Evolutionary conservation across 2,888 invertebrate species (phyloP), one percentile per base, ranked within the genome.

Genomic region (Desoria tigrina): DNA sequence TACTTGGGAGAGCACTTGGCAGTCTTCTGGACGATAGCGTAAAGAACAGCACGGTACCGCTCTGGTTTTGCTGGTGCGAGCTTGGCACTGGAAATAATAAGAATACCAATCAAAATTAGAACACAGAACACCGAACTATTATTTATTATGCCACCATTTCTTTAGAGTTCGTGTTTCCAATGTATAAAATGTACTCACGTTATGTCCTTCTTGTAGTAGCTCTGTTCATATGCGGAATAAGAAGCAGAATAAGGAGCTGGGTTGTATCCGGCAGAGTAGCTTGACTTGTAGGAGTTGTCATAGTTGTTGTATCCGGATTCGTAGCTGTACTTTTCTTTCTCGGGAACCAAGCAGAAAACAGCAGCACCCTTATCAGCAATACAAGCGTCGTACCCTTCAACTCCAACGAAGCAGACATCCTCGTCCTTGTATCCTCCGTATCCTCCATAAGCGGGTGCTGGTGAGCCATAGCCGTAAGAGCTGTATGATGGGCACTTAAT

Each of bases 351-450:
- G 51, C 75, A 75, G 62, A 72, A 67, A 53, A 75, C 66, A 2
- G 72, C 73, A 32, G 74, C 69, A 42, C 75, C 75, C 64, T 72
- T 72, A 56, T 75, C 75, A 14, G 73, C 75, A 42, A 75, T 73
- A 57, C 75, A 75, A 56, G 75, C 66, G 51, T 75, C 75, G 53
- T 63, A 65, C 42, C 75, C 75, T 21, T 73, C 63, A 28, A 75
- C 75, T 61, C 75, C 75, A 42, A 75, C 73, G 57, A 71, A 72
- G 65, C 73, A 71, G 45, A 72, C 67, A 37, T 64, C 63, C 49
- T 75, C 73, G 26, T 72, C 72, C 23, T 66, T 49, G 37, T 71
- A 66, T 32, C 57, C 49, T 23, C 59, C 56, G 61, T 71, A 66
- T 1, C 60, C 58, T 1, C 62, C 61, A 53, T 68, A 65, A 11